Evolutionary conservation across 2,797 vertebrate genomes (phyloP), one percentile per base, ranked within the genome.

Genomic region (Crocidura indochinensis): DNA sequence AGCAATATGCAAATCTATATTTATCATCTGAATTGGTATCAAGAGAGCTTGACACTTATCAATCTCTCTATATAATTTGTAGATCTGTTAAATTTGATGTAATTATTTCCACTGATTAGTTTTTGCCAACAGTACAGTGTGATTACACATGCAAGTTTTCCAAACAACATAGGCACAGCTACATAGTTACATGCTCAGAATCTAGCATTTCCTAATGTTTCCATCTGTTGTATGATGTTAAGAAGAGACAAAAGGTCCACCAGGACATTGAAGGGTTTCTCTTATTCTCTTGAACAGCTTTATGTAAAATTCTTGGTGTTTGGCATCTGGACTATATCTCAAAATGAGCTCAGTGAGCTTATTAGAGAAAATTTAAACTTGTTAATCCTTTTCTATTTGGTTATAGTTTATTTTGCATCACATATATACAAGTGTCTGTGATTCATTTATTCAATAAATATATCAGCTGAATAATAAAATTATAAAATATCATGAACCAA

Each of bases 361-460:
- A 15, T 17, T 53, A 47, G 77, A 93, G 77, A 78, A 86, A 68
- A 91, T 78, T 78, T 90, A 53, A 88, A 75, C 15, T 77, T 87
- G 12, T 44, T 72, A 44, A 1, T 49, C 80, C 88, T 2, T 65
- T 83, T 60, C 44, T 77, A 11, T 29, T 81, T 81, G 17, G 4
- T 44, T 86, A 93, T 71, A 51, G 72, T 53, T 86, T 67, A 15
- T 20, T 82, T 2, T 24, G 69, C 65, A 85, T 38, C 71, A 62
- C 38, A 31, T 2, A 27, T 2, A 14, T 1, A 38, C 78, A 6
- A 1, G 19, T 67, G 82, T 53, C 6, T 67, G 24, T 10, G 26
- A 86, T 4, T 84, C 76, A 90, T 20, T 47, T 88, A 69, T 29
- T 0, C 6, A 2, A 20, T 44, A 67, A 53, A 15, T 44, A 44